Evolutionary conservation across 2,888 invertebrate genomes (phyloP), one percentile per base, ranked within the genome.

Genomic region (Xestoiulus laeticollis): DNA sequence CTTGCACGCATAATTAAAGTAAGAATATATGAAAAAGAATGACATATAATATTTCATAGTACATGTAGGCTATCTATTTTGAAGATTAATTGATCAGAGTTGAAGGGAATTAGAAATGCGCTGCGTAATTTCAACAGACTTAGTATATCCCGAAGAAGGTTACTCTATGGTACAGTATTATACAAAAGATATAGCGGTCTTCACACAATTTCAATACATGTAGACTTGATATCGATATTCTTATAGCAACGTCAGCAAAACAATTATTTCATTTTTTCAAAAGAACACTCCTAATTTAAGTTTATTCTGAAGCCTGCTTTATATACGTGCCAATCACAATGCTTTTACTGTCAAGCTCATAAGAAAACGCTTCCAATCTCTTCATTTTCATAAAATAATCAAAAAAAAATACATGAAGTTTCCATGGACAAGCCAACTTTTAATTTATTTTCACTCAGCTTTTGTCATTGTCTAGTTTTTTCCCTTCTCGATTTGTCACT

Each of bases 401-500:
- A 38, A 4, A 19, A n/a, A 26, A 68, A 68, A 68, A 26, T 59
- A n/a, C n/a, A 48, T 68, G 68, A 68, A 3, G 68, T 26, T 38
- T 38, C 38, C 38, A 38, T 38, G 38, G 68, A 68, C 22, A 68
- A 68, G 14, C 10, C 12, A 12, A 26, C 68, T 26, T 68, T 68
- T 68, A 26, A 68, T 68, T 59, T 68, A 68, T 68, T 68, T 68
- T 68, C 68, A 68, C 26, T 68, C 68, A 68, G 68, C 26, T 68
- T 68, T 68, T 68, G 68, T 68, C 68, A 26, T 26, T 68, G 68
- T 68, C 10, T 68, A 12, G 8, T 8, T 38, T 38, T 38, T 38
- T 38, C 8, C 38, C 38, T 12, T 68, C 26, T 68, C 68, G 68
- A 68, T n/a, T 68, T 68, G 68, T 68, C 68, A 68, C 26, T 26